Percentiles rank a stretch among this genome's conserved stretches.
Evolutionary conservation across 2,113 vertebrate genomes (phyloP).

Genomic region (Beaufortia kweichowensis): DNA sequence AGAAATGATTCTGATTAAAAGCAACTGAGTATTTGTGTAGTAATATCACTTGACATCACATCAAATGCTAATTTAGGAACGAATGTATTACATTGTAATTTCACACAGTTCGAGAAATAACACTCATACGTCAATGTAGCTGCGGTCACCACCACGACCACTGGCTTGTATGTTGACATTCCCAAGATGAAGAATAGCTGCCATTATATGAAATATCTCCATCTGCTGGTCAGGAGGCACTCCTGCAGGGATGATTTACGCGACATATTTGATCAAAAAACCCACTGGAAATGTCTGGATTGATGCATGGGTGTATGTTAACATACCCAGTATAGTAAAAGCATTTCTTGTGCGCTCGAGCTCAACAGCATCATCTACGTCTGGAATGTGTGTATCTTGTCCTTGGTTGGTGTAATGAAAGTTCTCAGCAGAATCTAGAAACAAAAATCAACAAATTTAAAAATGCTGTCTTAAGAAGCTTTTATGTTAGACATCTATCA

Average conservation of each 20-base stretch:
- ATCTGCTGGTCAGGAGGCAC: constrained; percentile 75
- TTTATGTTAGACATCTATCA: background rate
- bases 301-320: background rate
- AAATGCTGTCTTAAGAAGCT: background rate
- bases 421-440: constrained; percentile 68
- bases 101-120: background rate
- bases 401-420: constrained; percentile 78
- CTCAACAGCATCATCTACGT: constrained; percentile 65
- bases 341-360: constrained; percentile 72
- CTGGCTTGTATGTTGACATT: constrained; percentile 70
- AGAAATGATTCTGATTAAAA: too few species aligned
- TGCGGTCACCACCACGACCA: constrained; percentile 68
- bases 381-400: constrained; percentile 60
- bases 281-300: background rate
- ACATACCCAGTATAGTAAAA: constrained; percentile 72
- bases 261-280: background rate
- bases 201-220: constrained; percentile 76
- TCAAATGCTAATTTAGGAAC: background rate
- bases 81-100: too few species aligned
- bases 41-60: too few species aligned
- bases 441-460: background rate
- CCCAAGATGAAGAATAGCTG: constrained; percentile 78
- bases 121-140: constrained; percentile 69
- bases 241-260: constrained; percentile 61
- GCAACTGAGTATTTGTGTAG: too few species aligned